Evolutionary conservation across 2,113 vertebrate genomes (phyloP), one percentile per base, ranked within the genome.

Genomic region (Isurus oxyrinchus): DNA sequence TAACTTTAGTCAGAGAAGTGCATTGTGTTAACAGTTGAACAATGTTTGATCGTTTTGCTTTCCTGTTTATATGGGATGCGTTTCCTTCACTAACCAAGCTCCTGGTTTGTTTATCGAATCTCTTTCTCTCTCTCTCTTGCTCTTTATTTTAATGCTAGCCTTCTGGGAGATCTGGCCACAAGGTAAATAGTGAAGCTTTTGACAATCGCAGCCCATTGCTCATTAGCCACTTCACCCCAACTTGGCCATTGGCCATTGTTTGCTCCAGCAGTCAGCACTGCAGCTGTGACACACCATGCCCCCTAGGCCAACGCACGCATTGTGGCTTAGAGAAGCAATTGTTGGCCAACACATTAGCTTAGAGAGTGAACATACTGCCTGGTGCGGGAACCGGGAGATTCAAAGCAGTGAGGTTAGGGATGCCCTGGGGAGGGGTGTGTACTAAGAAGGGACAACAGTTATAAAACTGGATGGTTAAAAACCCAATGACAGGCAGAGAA

Each of bases 141-240:
- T 84, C 81, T 84, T 96, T 96, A 96, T 96, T 16, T 96, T 96
- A 76, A 72, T 97, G 97, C 96, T 97, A 98, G 98, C 96, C 97
- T 98, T 97, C 98, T 99, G 97, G 99, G 99, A 98, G 99, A 99
- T 97, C 98, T 99, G 97, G 99, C 99, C 1, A 98, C 99, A 97
- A 99, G 99, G 99, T 99, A 99, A 96, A 59, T 57, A 35, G 31
- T 25, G 25, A 63, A 2, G 59, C 4, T n/a, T 93, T 88, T 23
- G 53, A 35, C 49, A 27, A 3, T 57, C 53, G 13, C 84, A n/a
- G 27, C 55, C 49, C 5, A 23, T 27, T 49, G 4, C 16, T 10
- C 90, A 40, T 19, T 35, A 21, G 19, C 61, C 35, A 93, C 63
- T 40, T 63, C 16, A 63, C 6, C 59, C 21, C 57, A 5, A 40